These are phyloP conservation scores for Geophilus truncorum DNA, from an alignment of 2,888 invertebrate genomes.

Conservation along the genomic window DNA sequence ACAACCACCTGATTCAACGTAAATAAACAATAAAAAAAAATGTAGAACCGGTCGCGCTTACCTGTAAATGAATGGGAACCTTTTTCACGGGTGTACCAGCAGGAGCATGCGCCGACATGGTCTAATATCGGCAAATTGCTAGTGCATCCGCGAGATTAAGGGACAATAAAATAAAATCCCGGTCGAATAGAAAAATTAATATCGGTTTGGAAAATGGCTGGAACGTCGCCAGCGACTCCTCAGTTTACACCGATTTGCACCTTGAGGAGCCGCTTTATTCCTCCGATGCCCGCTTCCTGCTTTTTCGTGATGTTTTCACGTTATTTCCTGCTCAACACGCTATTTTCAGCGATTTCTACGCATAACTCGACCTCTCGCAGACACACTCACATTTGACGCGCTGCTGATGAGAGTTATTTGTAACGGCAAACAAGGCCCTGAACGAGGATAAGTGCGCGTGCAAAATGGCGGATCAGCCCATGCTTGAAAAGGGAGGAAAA, in stretches of 20 bases:
- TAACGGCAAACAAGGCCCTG: slow-evolving; percentile 1
- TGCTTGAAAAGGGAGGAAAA: background rate
- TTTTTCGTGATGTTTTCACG: background rate
- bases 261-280: background rate
- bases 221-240: background rate
- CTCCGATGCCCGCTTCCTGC: background rate
- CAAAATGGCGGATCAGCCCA: slow-evolving; percentile 6
- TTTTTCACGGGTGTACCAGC: slow-evolving; percentile 79
- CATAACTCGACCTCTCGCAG: background rate
- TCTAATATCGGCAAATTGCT: slow-evolving; percentile 25
- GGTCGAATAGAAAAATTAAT: background rate
- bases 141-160: slow-evolving; percentile 35
- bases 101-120: slow-evolving; percentile 38
- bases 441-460: background rate
- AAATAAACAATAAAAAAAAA: background rate
- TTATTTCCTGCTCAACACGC: background rate
- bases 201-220: background rate
- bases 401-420: background rate
- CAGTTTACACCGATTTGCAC: background rate
- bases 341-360: background rate
- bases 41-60: slow-evolving; percentile 33
- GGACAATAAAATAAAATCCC: background rate
- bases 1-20: background rate
- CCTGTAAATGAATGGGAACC: slow-evolving; percentile 73
- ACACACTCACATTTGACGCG: background rate